Evolutionary conservation across 2,888 invertebrate genomes (phyloP).

Genomic region (Acanthococcus lagerstroemiae): DNA sequence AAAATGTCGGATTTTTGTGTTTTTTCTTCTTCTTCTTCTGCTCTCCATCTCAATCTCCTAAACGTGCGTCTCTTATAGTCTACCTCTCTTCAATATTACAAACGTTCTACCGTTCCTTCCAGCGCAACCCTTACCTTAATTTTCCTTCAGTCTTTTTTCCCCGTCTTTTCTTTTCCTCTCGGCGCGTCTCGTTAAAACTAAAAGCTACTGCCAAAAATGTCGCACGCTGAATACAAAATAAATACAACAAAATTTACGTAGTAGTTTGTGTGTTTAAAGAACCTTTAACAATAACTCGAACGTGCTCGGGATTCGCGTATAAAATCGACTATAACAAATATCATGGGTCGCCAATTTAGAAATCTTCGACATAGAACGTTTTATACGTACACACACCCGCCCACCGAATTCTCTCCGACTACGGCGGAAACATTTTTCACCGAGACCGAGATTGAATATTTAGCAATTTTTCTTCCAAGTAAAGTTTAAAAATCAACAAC

Average conservation of each 20-base stretch:
- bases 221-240: constrained; percentile 10
- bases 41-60: too few relatives aligned
- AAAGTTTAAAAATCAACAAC: background rate
- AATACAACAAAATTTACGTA: background rate
- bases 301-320: background rate
- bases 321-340: background rate
- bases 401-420: too few relatives aligned
- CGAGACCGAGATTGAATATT: too few relatives aligned
- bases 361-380: too few relatives aligned
- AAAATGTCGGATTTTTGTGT: too few relatives aligned
- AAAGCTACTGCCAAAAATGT: constrained; percentile 27
- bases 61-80: too few relatives aligned
- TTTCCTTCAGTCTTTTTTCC: background rate
- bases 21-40: too few relatives aligned
- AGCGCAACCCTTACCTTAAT: background rate
- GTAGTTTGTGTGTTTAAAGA: background rate
- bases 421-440: too few relatives aligned
- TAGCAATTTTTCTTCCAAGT: too few relatives aligned
- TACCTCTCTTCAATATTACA: constrained; percentile 6
- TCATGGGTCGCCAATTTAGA: background rate
- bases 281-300: background rate
- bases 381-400: too few relatives aligned
- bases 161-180: too few relatives aligned
- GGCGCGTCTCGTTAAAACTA: constrained; percentile 27
- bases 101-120: constrained; percentile 8